Base-by-base conservation (phyloP, 2,888 invertebrate genomes). In the Dolomedes plantarius region DNA sequence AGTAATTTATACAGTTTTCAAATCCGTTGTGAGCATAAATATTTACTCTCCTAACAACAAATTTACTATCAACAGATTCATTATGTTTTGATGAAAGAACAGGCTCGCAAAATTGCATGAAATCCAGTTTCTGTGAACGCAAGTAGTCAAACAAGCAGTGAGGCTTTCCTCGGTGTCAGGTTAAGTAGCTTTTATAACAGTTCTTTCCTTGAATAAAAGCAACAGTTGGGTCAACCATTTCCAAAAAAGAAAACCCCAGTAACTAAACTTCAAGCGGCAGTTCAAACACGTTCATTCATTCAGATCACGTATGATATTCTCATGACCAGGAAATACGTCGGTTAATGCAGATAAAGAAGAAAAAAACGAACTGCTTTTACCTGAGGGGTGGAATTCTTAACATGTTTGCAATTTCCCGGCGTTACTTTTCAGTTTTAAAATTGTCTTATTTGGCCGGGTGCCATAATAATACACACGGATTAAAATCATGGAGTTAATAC, bases 251-350 rank as follows among this genome's bases (percentile, higher is more conserved):
- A 56, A 56, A 56, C 56, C 6, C 56, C 36, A 36, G 9, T 36
- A 36, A 36, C 36, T 7, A 36, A 56, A n/a, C 2, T 23, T 3
- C 1, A 11, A 56, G 1, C 1, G 64, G 23, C n/a, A 39, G 27
- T 13, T 27, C 16, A 29, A 64, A 23, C 46, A 31, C 62, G 36
- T 73, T 56, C 78, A 56, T 73, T 75, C 65, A 76, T 78, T 77
- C 41, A 56, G 62, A 56, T 77, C 83, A 85, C 83, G 83, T 85
- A 19, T 39, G 29, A 31, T 77, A 65, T 31, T 72, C 73, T 82
- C 67, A 67, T 72, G 83, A 85, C 72, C 83, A 85, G 83, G 83
- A 85, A 85, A 85, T 73, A 64, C 36, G 29, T 13, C 29, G 1
- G 31, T 28, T 11, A 50, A 19, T 46, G 31, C 28, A 65, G 41